Evolutionary conservation across 1,140 invertebrate species (phyloP), one percentile per base, ranked within the genome.

Genomic region (Nomia melanderi): DNA sequence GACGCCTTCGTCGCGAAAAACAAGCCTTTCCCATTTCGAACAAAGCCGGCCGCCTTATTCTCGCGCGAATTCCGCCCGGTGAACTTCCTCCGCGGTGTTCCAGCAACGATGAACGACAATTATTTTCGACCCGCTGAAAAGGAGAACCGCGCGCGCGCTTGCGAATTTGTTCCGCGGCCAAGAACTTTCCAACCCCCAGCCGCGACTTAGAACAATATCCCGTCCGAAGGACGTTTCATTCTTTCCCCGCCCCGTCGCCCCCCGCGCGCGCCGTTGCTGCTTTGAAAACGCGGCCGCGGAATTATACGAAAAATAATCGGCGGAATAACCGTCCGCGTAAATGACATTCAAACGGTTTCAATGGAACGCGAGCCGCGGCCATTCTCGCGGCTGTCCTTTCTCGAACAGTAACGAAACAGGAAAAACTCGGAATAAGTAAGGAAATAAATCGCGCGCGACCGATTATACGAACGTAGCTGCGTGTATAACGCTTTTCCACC

Each of bases 21-120:
- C 86, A 88, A 88, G 87, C 75, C 81, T 88, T 88, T 88, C 82
- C 85, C 86, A 88, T 88, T 88, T 86, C 83, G 76, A 79, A 83
- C 80, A 78, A 85, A 62, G 50, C 27, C 60, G 27, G 23, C 39
- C 50, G 77, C 72, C 77, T 82, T 77, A 77, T 78, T 77, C 70
- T 36, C 80, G 80, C 53, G 69, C 64, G 53, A 77, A 64, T 76
- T 62, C 82, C 79, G 20, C 62, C 31, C 39, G 69, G 23, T 53
- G 69, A 73, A 74, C 76, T 78, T 78, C 60, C 66, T 60, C 56
- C 57, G n/a, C 17, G 44, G 29, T 41, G 36, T 59, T 33, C 29
- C 57, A 36, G 57, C 20, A 41, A 31, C 44, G 27, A 11, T 47
- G 41, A n/a, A 63, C 44, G 47, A 73, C 59, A 54, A 73, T 77